phyloP scores from a whole-genome alignment of 2,797 vertebrate species.

The Cyclopterus lumpus region DNA sequence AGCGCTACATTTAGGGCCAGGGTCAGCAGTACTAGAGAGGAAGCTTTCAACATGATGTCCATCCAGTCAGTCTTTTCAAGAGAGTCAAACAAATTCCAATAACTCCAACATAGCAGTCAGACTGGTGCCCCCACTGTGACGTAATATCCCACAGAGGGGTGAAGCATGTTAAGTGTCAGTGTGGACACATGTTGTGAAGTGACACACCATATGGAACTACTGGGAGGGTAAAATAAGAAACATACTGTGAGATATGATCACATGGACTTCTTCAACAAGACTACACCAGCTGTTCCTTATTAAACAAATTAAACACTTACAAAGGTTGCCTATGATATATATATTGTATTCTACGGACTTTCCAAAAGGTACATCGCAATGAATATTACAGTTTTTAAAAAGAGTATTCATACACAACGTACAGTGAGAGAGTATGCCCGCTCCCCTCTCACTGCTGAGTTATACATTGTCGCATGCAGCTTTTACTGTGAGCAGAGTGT shows the following conservation, averaged over 20 bases:
- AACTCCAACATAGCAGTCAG: background rate
- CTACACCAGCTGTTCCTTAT: background rate
- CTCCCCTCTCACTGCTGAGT: too few species aligned
- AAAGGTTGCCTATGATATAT: background rate
- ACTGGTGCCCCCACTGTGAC: background rate
- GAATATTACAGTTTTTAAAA: background rate
- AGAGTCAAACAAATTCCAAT: conserved; percentile 5
- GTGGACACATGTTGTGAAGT: conserved; percentile 34
- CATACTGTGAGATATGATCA: conserved; percentile 16
- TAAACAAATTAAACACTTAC: background rate
- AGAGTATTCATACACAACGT: background rate
- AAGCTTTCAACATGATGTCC: conserved; percentile 44
- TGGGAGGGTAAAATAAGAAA: conserved; percentile 32
- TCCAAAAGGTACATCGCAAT: background rate
- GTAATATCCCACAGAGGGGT: conserved; percentile 12
- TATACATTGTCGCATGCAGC: too few species aligned
- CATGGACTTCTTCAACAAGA: conserved; percentile 1
- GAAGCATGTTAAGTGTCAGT: conserved; percentile 29
- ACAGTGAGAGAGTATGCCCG: too few species aligned
- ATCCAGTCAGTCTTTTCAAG: conserved; percentile 10
- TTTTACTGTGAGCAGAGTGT: too few species aligned
- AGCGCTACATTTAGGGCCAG: conserved; percentile 48
- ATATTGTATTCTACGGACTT: background rate
- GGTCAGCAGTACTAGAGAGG: conserved; percentile 52
- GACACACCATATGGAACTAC: conserved; percentile 33